Evolutionary conservation across 2,888 invertebrate genomes (phyloP), one percentile per base, ranked within the genome.

Genomic region (Prenolepis imparis): DNA sequence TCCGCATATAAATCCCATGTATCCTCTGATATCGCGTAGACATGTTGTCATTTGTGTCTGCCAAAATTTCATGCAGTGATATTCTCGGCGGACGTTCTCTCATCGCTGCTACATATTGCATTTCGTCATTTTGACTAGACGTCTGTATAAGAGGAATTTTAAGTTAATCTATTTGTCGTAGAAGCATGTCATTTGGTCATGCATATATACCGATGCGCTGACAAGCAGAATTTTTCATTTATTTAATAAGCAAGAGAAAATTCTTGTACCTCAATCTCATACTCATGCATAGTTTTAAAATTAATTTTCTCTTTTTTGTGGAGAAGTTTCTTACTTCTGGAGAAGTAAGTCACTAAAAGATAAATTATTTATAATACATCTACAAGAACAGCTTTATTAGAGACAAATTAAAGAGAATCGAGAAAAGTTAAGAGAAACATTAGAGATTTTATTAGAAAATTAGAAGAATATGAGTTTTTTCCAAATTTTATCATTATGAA

Each of bases 111-210:
- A 55, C 55, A 70, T 67, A 57, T 57, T 77, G 70, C 77, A 77
- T 77, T 55, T 67, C 39, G 6, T 39, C 55, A 77, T 77, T 28
- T 28, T 21, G 21, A 21, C 15, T 36, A 39, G n/a, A 77, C 9
- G 32, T 39, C 4, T 36, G 39, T 28, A 12, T 41, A 18, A 1
- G 12, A 1, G 12, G 5, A 8, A 39, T 18, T 39, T 77, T 68
- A 77, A n/a, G 55, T 67, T 67, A 77, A 52, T 36, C 67, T n/a
- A 15, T 39, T 70, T 57, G 41, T 36, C 28, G n/a, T 57, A 41
- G 21, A 77, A 70, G 55, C 28, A 24, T 55, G 41, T 15, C 70
- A 52, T 12, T 5, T 12, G 4, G 24, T 24, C 67, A 48, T 77
- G 39, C 67, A 55, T 77, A 39, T 67, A 77, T 18, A 77, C 18